Evolutionary conservation across 2,888 invertebrate species (phyloP).

Genomic region (Rhingia campestris): DNA sequence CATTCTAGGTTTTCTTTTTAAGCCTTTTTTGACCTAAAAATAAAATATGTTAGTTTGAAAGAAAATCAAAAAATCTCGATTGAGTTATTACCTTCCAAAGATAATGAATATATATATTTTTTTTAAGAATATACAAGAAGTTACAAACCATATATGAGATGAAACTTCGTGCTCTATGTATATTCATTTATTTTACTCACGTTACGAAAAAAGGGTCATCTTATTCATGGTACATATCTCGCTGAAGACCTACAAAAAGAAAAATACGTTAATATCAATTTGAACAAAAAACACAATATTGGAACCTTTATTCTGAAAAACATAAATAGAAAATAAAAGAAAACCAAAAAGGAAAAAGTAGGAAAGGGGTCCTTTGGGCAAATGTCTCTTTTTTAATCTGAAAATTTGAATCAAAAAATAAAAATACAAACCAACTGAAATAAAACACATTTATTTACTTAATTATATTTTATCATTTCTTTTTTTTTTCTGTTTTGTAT

Average conservation of each 20-base stretch:
- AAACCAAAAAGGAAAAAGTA: constrained; percentile 52
- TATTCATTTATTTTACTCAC: constrained; percentile 11
- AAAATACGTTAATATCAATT: constrained; percentile 72
- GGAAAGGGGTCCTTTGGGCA: background rate
- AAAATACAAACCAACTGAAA: constrained; percentile 40
- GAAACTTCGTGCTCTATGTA: too few species aligned
- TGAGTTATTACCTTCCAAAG: constrained; percentile 37
- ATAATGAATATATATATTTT: too few species aligned
- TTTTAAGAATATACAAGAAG: too few species aligned
- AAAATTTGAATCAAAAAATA: constrained; percentile 39
- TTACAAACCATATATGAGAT: too few species aligned
- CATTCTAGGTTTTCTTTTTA: background rate
- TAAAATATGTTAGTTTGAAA: constrained; percentile 37
- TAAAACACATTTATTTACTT: constrained; percentile 68
- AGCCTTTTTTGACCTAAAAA: constrained; percentile 47
- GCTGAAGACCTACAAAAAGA: constrained; percentile 64
- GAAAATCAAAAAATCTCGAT: background rate
- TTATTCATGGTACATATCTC: background rate
- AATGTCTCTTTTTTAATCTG: constrained; percentile 56
- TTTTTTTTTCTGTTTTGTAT: constrained; percentile 41
- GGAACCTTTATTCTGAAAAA: constrained; percentile 45
- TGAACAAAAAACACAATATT: constrained; percentile 11
- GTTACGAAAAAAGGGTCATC: background rate
- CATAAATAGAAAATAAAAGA: constrained; percentile 37
- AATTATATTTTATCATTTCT: constrained; percentile 63